A percentile compares a stretch with the other conserved stretches of the same genome.
These are phyloP conservation scores for Maccullochella peelii DNA, from an alignment of 2,113 vertebrate genomes.

Conservation along the genomic window DNA sequence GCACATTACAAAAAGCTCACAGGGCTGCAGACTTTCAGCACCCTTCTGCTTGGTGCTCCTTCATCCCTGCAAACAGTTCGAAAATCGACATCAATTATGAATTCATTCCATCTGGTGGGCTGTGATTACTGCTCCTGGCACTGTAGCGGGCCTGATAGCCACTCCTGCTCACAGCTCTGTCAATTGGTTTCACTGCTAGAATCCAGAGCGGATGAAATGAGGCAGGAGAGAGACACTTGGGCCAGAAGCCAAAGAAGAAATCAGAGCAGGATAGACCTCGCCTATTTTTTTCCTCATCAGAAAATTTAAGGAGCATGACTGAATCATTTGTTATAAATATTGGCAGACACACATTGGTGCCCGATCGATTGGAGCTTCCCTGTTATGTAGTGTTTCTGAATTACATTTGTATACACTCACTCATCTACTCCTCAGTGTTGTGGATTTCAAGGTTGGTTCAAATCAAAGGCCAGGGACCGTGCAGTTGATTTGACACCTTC, in stretches of 20 bases:
- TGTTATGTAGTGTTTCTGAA: neutral
- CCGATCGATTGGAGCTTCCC: neutral
- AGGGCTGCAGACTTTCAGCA: constrained; percentile 6
- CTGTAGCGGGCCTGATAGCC: constrained; percentile 8
- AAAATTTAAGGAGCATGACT: constrained; percentile 5
- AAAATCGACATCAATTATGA: constrained; percentile 63
- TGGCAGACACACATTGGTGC: neutral
- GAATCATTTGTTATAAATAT: neutral
- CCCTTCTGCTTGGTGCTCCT: neutral
- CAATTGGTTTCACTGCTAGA: constrained; percentile 5
- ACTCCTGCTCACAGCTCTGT: constrained; percentile 23
- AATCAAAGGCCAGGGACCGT: neutral
- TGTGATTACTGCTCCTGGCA: constrained; percentile 43
- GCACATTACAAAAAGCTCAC: neutral
- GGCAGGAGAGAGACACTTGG: constrained; percentile 29
- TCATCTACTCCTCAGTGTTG: neutral
- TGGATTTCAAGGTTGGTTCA: constrained; percentile 26
- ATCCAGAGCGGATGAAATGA: constrained; percentile 26
- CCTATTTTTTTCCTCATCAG: neutral
- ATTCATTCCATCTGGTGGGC: constrained; percentile 53
- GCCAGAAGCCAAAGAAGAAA: constrained; percentile 5
- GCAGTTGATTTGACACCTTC: constrained; percentile 22
- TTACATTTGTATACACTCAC: neutral
- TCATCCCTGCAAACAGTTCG: constrained; percentile 26
- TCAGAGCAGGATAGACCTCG: neutral